phyloP scores from a whole-genome alignment of 2,797 vertebrate genomes.

The Sarcoramphus papa region DNA sequence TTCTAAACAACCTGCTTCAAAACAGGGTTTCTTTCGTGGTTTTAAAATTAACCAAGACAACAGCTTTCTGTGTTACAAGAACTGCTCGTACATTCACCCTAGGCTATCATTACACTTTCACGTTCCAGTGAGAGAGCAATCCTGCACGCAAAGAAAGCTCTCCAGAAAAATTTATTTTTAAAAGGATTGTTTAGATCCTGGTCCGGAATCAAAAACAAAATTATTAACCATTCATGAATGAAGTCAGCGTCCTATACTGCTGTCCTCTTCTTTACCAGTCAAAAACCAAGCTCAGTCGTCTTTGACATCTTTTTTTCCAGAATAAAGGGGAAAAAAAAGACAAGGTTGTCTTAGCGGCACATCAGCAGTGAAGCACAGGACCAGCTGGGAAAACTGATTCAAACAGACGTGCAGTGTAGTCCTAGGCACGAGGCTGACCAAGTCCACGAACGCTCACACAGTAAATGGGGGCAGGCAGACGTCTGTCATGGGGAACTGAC shows the following conservation, averaged over 20 bases:
- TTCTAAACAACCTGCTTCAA: neutral
- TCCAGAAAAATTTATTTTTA: neutral
- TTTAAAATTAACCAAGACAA: conserved; percentile 37
- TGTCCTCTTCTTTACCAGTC: neutral
- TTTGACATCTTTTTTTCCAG: neutral
- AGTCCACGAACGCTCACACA: neutral
- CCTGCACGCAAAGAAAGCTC: neutral
- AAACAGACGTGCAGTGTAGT: neutral
- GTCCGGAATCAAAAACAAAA: neutral
- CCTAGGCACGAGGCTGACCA: neutral
- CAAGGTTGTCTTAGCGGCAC: neutral
- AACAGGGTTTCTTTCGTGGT: conserved; percentile 21
- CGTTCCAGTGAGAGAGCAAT: neutral
- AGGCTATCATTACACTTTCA: neutral
- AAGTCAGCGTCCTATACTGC: neutral
- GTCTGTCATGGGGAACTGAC: neutral
- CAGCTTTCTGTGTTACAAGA: conserved; percentile 10
- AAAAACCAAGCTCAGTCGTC: neutral
- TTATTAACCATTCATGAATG: neutral
- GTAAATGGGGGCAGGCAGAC: neutral
- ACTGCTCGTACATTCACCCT: conserved; percentile 18
- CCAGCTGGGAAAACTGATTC: neutral
- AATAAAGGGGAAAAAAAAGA: neutral
- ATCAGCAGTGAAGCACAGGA: neutral
- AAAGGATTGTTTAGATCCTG: neutral